These are phyloP conservation scores for Pseudobourletiella spinata DNA, from an alignment of 1,140 invertebrate species.

Conservation along the genomic window DNA sequence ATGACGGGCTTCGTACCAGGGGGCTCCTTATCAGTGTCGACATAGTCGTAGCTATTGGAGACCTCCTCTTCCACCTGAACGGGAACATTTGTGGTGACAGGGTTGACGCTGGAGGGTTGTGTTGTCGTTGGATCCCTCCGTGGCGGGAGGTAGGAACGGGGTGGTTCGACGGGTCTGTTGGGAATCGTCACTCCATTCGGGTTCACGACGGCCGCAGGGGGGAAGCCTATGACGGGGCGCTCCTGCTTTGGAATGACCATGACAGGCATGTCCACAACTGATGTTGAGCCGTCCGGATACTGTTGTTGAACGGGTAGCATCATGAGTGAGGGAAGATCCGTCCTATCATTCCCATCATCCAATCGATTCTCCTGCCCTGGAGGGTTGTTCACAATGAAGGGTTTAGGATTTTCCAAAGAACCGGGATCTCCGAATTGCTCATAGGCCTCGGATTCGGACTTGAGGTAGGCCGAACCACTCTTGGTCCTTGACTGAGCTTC, in stretches of 20 bases:
- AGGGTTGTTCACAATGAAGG: conserved; percentile 21
- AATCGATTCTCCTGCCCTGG: background rate
- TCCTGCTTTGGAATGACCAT: conserved; percentile 4
- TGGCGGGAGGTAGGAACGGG: conserved; percentile 14
- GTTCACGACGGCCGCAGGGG: background rate
- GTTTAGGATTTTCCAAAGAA: background rate
- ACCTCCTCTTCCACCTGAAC: background rate
- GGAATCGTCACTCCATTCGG: conserved; percentile 2
- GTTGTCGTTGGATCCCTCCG: background rate
- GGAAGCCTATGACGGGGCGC: background rate
- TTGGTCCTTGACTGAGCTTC: conserved; percentile 19
- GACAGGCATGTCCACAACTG: conserved; percentile 22
- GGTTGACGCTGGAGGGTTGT: background rate
- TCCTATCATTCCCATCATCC: background rate
- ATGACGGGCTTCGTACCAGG: background rate
- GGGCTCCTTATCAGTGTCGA: background rate
- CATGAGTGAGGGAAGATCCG: conserved; percentile 5
- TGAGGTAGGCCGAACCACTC: background rate
- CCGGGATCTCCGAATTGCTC: conserved; percentile 14
- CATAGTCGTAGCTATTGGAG: background rate
- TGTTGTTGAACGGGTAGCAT: conserved; percentile 25
- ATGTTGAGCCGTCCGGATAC: conserved; percentile 24
- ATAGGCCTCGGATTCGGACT: conserved; percentile 27
- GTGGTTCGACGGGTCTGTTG: background rate
- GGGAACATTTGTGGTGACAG: background rate